Conservation (phyloP, 1,140 invertebrate species). For the Zaprionus tsacasi region DNA sequence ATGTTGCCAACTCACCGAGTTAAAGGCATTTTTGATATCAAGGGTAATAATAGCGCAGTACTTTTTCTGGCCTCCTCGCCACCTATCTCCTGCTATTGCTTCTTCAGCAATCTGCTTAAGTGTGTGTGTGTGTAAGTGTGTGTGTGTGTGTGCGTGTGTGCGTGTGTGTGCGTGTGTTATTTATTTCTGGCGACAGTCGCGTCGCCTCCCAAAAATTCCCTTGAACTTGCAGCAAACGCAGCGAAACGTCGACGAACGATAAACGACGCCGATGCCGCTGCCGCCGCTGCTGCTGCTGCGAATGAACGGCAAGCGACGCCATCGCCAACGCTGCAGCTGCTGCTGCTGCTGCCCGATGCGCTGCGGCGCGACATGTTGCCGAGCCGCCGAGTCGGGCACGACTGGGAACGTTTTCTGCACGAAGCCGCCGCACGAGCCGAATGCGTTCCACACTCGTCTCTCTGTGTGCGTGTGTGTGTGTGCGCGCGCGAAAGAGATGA, state of each 20-base stretch:
- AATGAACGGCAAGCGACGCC: neutral
- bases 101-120: too few species aligned
- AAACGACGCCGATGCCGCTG: neutral
- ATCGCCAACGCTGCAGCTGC: neutral
- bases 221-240: constrained; percentile 51
- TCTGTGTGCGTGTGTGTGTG: neutral
- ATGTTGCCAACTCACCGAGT: too few species aligned
- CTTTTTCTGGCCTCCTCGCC: too few species aligned
- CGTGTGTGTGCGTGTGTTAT: constrained; percentile 49
- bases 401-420: neutral
- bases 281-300: neutral
- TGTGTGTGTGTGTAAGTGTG: too few species aligned
- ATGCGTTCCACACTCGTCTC: neutral
- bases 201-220: constrained; percentile 41
- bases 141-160: too few species aligned
- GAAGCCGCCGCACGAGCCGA: neutral
- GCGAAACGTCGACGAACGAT: neutral
- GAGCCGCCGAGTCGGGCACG: neutral
- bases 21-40: too few species aligned
- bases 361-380: neutral
- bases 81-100: too few species aligned
- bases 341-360: neutral
- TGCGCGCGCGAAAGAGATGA: neutral
- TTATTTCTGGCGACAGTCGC: constrained; percentile 44
- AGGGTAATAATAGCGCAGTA: too few species aligned